These are phyloP conservation scores for Xestia ashworthii DNA, from an alignment of 2,888 invertebrate species.

Conservation along the genomic window DNA sequence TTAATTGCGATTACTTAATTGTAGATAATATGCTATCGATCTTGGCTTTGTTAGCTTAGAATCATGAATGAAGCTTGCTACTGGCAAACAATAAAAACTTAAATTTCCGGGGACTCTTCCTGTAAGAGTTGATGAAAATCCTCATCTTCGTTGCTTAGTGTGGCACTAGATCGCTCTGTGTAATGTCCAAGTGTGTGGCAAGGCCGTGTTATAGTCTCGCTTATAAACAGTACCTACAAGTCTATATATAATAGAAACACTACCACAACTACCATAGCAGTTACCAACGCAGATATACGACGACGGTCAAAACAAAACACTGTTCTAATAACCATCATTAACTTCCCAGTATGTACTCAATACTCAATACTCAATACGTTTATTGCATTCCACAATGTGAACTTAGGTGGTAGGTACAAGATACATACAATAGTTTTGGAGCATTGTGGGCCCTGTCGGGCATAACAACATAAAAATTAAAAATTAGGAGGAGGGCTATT, in stretches of 20 bases:
- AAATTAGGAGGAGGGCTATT: too few species aligned
- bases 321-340: slow-evolving; percentile 41
- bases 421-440: too few species aligned
- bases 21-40: slow-evolving; percentile 33
- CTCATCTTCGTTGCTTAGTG: too few species aligned
- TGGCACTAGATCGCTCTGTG: too few species aligned
- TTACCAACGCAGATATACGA: slow-evolving; percentile 28
- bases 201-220: background rate
- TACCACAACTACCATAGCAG: slow-evolving; percentile 1
- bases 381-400: too few species aligned
- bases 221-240: background rate
- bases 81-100: background rate
- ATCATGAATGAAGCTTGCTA: background rate
- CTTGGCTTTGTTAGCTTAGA: background rate
- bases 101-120: background rate
- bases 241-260: slow-evolving; percentile 3
- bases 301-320: slow-evolving; percentile 32
- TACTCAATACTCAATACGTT: too few species aligned
- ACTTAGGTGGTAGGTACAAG: too few species aligned
- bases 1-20: slow-evolving; percentile 59
- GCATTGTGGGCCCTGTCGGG: too few species aligned
- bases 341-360: slow-evolving; percentile 34
- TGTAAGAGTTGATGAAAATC: background rate
- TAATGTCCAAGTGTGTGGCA: too few species aligned
- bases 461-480: too few species aligned